Conservation (phyloP, 2,797 vertebrate species). For the Enteromius trimaculatus region DNA sequence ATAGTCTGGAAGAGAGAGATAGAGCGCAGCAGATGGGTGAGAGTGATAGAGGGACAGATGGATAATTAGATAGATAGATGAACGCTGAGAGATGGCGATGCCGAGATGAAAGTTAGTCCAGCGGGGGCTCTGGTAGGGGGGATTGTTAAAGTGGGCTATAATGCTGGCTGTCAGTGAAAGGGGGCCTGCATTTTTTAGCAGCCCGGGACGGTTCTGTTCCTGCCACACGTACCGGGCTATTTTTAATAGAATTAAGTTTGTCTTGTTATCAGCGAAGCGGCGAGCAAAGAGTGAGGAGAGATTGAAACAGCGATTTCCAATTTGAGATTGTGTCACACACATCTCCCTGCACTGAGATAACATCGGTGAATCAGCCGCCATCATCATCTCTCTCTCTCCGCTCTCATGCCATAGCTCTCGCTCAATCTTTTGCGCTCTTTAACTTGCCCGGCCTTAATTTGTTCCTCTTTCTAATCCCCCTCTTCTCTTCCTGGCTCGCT, state of each 20-base stretch:
- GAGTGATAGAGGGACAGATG: slow-evolving; percentile 59
- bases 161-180: slow-evolving; percentile 56
- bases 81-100: slow-evolving; percentile 61
- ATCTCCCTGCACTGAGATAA: slow-evolving; percentile 76
- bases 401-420: slow-evolving; percentile 10
- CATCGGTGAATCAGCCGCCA: slow-evolving; percentile 74
- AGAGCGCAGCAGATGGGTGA: slow-evolving; percentile 54
- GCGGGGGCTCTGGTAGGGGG: slow-evolving; percentile 50
- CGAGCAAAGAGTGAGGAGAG: slow-evolving; percentile 76
- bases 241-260: slow-evolving; percentile 83
- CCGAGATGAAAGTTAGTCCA: slow-evolving; percentile 58
- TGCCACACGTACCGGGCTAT: slow-evolving; percentile 65
- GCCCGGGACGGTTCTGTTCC: slow-evolving; percentile 14
- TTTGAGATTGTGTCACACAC: slow-evolving; percentile 85
- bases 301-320: slow-evolving; percentile 85
- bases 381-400: slow-evolving; percentile 67
- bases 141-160: slow-evolving; percentile 51
- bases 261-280: slow-evolving; percentile 76
- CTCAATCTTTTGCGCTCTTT: slow-evolving; percentile 50
- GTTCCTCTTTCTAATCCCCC: slow-evolving; percentile 49
- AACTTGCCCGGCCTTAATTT: slow-evolving; percentile 43
- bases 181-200: slow-evolving; percentile 56
- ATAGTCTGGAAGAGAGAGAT: slow-evolving; percentile 36
- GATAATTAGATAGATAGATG: slow-evolving; percentile 63
- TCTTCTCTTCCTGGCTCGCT: slow-evolving; percentile 9